Base-by-base conservation (phyloP, 2,113 vertebrate species). In the Ailurus styani region DNA sequence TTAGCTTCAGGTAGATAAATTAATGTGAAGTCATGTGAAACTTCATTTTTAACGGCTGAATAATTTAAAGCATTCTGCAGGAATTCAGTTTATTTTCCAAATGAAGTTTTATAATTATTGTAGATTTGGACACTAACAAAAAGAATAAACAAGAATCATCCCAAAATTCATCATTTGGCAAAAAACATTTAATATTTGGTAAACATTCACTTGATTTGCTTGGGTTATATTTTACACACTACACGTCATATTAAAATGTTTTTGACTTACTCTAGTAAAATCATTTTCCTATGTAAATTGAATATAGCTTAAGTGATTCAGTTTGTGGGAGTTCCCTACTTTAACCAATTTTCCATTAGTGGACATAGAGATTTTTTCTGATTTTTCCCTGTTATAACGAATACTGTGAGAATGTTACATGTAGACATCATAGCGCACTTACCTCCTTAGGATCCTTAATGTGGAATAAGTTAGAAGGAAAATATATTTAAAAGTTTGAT, bases 51-150 rank as follows among this genome's bases (percentile, higher is more conserved):
- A 95, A 77, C 90, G 47, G 37, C 29, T 57, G 47, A 93, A 42
- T 87, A 62, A 79, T 68, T 90, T 90, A 78, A 93, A 93, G 73
- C 78, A 86, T 86, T 85, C 55, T 89, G 20, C 72, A 23, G 57
- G 47, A 82, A 78, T 50, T 93, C 75, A 93, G 77, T 66, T 50
- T 91, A 96, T 93, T 95, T 97, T 31, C 7, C 72, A 89, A 85
- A 93, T 91, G 55, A 79, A n/a, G n/a, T n/a, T 60, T 94, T 84
- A 75, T 72, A 91, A 60, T 79, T 25, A 60, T 29, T 90, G 20
- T 87, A 83, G 34, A 93, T 77, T 1, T 94, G 87, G 73, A 64
- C 23, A 31, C 37, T 88, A 77, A 81, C 68, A 50, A 55, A 94
- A 91, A 94, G 14, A 55, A 23, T 21, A 84, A 42, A 13, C 64